phyloP scores from a whole-genome alignment of 2,113 vertebrate genomes.

The Cepphus grylle region DNA sequence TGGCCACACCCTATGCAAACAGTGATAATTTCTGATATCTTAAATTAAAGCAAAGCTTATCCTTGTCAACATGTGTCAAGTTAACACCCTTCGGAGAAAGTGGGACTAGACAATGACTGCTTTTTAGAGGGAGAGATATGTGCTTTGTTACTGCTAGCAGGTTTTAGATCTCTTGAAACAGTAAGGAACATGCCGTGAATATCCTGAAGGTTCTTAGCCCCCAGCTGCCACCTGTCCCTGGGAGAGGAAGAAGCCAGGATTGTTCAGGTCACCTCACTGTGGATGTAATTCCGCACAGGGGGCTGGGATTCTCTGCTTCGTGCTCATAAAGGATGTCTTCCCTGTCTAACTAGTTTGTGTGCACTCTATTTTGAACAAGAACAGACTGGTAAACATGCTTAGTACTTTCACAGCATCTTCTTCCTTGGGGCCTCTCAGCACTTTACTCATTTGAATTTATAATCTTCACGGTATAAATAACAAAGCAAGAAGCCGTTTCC shows the following conservation, averaged over 20 bases:
- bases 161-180: neutral
- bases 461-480: neutral
- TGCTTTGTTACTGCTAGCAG: neutral
- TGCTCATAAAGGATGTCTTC: neutral
- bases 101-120: neutral
- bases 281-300: neutral
- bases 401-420: neutral
- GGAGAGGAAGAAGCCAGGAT: neutral
- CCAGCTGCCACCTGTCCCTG: rapidly evolving
- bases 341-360: neutral
- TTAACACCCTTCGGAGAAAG: neutral
- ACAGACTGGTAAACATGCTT: neutral
- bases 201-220: neutral
- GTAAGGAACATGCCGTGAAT: neutral
- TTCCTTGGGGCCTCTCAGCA: neutral
- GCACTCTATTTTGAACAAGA: neutral
- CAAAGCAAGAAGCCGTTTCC: neutral
- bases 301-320: neutral
- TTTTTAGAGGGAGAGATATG: neutral
- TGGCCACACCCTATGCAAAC: neutral
- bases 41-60: neutral
- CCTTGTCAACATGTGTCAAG: neutral
- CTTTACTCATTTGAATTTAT: too few species aligned
- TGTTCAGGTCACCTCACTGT: neutral
- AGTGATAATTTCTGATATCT: neutral